A percentile compares a stretch with the other conserved stretches of the same genome.
These are phyloP conservation scores for Tinamus guttatus DNA, from an alignment of 2,113 vertebrate genomes.

Conservation along the genomic window DNA sequence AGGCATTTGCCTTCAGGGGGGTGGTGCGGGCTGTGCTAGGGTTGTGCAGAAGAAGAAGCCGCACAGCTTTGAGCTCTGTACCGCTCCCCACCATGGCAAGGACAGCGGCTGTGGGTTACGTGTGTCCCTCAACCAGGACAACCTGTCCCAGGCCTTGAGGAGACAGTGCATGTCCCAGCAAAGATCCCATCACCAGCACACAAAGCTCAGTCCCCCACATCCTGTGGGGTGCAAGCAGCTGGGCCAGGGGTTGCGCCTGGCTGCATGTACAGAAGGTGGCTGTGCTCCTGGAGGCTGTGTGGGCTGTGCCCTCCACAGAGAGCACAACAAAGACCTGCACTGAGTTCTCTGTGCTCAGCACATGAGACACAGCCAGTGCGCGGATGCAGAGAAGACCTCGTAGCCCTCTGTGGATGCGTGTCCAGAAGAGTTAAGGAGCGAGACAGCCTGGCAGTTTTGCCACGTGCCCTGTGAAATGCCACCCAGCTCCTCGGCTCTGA, in stretches of 20 bases:
- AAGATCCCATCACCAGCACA: no score
- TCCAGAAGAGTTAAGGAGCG: neutral
- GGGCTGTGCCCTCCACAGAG: neutral
- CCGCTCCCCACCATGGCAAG: neutral
- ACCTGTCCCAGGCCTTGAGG: no score
- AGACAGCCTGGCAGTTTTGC: neutral
- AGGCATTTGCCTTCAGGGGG: neutral
- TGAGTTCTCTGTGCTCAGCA: neutral
- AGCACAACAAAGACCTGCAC: neutral
- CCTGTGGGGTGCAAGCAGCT: no score
- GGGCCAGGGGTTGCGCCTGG: no score
- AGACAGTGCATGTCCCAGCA: no score
- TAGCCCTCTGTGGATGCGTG: neutral
- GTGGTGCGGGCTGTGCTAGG: neutral
- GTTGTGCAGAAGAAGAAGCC: neutral
- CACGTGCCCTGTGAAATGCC: neutral
- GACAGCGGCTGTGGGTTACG: no score
- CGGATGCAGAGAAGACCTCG: neutral
- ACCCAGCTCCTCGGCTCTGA: neutral
- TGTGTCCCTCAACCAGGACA: no score
- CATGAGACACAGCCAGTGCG: no score
- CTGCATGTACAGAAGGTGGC: neutral
- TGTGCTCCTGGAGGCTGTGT: neutral
- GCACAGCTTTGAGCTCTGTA: neutral
- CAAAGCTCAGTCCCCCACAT: no score